phyloP scores from a whole-genome alignment of 1,140 invertebrate species.

The Berghia stephanieae region DNA sequence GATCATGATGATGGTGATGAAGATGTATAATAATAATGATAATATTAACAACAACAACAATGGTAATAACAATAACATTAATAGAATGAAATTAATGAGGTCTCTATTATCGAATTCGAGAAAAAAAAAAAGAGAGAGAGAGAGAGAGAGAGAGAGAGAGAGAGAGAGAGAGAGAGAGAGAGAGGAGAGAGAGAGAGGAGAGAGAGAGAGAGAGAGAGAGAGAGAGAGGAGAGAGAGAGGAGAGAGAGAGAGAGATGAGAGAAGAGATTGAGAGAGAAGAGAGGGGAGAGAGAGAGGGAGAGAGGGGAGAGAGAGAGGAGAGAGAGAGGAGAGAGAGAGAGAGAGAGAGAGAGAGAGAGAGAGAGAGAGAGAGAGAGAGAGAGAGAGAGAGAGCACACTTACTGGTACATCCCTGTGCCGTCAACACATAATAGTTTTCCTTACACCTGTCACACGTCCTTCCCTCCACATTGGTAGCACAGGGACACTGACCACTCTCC shows the following conservation, averaged over 20 bases:
- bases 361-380: neutral
- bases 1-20: too few relatives aligned
- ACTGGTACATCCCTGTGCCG: slow-evolving; percentile 16
- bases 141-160: too few relatives aligned
- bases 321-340: neutral
- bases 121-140: too few relatives aligned
- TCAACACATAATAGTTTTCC: slow-evolving; percentile 60
- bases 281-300: neutral
- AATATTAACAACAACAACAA: too few relatives aligned
- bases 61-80: too few relatives aligned
- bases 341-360: neutral
- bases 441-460: slow-evolving; percentile 91
- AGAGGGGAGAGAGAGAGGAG: neutral
- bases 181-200: neutral
- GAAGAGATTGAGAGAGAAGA: neutral
- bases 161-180: neutral
- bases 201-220: neutral
- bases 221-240: neutral
- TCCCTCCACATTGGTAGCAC: slow-evolving; percentile 88
- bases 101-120: too few relatives aligned
- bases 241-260: too few relatives aligned
- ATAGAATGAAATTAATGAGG: too few relatives aligned
- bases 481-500: slow-evolving; percentile 85
- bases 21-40: neutral
- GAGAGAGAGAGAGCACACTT: neutral